Evolutionary conservation across 2,113 vertebrate genomes (phyloP).

Genomic region (Odocoileus hemionus): DNA sequence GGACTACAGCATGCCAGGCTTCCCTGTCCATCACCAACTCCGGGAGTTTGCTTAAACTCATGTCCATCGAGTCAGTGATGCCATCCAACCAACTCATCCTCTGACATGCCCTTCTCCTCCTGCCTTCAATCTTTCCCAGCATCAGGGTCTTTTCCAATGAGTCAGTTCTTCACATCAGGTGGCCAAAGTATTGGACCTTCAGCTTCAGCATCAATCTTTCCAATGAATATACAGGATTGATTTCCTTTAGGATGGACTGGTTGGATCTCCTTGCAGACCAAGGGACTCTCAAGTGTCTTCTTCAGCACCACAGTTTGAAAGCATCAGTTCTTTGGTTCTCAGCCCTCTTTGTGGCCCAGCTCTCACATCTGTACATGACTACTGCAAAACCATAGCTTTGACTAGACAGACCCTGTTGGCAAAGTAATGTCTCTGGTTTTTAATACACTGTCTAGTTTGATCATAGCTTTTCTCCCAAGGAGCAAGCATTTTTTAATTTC

Average conservation of each 20-base stretch:
- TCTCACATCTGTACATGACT: not conserved
- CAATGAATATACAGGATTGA: not conserved
- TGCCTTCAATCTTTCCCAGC: not conserved
- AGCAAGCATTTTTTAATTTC: not conserved
- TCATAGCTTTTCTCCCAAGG: not conserved
- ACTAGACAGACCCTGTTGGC: no score
- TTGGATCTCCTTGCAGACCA: not conserved
- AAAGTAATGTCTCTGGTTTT: not conserved
- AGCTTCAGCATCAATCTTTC: not conserved
- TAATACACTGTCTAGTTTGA: not conserved
- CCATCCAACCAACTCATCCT: not conserved
- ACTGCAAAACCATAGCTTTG: not conserved
- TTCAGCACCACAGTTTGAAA: not conserved
- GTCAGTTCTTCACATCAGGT: not conserved
- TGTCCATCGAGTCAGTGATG: not conserved
- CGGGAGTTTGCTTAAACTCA: not conserved
- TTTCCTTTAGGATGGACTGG: not conserved
- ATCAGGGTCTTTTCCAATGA: not conserved
- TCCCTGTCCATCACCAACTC: not conserved
- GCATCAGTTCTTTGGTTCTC: not conserved
- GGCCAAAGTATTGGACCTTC: not conserved
- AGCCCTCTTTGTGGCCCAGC: not conserved
- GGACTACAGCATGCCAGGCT: not conserved
- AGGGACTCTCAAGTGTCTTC: not conserved
- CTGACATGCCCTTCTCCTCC: not conserved